Conservation (phyloP, 2,888 invertebrate species). For the Drosophila recens region DNA sequence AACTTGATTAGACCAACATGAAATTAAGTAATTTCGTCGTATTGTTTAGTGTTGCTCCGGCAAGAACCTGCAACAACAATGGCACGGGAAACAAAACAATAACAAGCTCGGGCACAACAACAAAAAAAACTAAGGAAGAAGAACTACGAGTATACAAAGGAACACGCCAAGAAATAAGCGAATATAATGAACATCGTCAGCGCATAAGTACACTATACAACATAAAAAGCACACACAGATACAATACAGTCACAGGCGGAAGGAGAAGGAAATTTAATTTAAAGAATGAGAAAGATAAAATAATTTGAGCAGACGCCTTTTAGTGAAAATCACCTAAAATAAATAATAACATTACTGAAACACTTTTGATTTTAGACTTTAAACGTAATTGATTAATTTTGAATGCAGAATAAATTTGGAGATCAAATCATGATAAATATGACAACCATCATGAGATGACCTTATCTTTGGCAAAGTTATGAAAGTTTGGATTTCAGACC, state of each 20-base stretch:
- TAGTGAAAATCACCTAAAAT: background rate
- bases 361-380: background rate
- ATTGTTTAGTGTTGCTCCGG: constrained; percentile 71
- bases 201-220: constrained; percentile 14
- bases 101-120: constrained; percentile 31
- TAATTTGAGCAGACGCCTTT: background rate
- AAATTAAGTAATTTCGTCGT: constrained; percentile 78
- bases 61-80: constrained; percentile 50
- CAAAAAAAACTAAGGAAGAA: background rate
- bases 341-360: background rate
- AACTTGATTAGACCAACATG: constrained; percentile 82
- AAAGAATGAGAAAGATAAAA: background rate
- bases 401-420: too few relatives aligned
- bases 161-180: constrained; percentile 47
- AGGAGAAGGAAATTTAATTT: background rate
- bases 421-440: too few relatives aligned
- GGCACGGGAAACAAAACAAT: constrained; percentile 49
- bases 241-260: background rate
- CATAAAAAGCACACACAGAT: constrained; percentile 10
- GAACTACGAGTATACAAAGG: constrained; percentile 39
- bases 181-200: constrained; percentile 48
- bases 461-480: too few relatives aligned
- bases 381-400: too few relatives aligned
- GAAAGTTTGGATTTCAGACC: too few relatives aligned
- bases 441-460: too few relatives aligned